Evolutionary conservation across 2,113 vertebrate species (phyloP), one percentile per base, ranked within the genome.

Genomic region (Capreolus pygargus): DNA sequence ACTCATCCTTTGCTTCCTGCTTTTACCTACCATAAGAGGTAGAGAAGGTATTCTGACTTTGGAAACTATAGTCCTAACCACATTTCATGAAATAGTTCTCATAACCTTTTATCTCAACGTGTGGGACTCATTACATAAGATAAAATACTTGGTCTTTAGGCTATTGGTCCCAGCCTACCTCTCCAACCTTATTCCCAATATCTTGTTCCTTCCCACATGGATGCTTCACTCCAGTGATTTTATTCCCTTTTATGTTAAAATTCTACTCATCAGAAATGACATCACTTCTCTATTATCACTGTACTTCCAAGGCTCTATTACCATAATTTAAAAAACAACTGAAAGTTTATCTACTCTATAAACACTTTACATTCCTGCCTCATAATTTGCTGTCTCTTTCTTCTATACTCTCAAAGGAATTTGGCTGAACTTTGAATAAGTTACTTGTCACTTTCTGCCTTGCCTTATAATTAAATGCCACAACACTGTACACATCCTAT

Each of bases 41-140:
- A 84, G 6, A 52, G 21, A 36, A 79, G 45, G 52, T 16, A 64
- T 67, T 61, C 27, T 70, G n/a, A 16, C 21, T 50, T 15, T 28
- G 17, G 43, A 84, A 43, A 14, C 54, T 64, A 55, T 19, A 33
- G 11, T 86, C 64, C 3, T 81, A 57, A 64, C 36, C 52, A 57
- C 19, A 82, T 25, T 43, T 86, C 87, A 96, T 92, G 94, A 95
- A 95, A 95, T 89, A 98, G 97, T 98, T 98, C 98, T 89, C 86
- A 93, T 55, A 96, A 97, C 96, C 97, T 96, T 97, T 98, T 96
- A 96, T 98, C 96, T 90, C 57, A 98, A 98, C 60, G 76, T 83
- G 96, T 94, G 97, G 95, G 97, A 74, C 94, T 98, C 61, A 83
- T 33, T 70, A 43, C 25, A 55, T n/a, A 74, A 84, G 39, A 43